phyloP scores from a whole-genome alignment of 1,140 invertebrate species.

The Drosophila ogumai region DNA sequence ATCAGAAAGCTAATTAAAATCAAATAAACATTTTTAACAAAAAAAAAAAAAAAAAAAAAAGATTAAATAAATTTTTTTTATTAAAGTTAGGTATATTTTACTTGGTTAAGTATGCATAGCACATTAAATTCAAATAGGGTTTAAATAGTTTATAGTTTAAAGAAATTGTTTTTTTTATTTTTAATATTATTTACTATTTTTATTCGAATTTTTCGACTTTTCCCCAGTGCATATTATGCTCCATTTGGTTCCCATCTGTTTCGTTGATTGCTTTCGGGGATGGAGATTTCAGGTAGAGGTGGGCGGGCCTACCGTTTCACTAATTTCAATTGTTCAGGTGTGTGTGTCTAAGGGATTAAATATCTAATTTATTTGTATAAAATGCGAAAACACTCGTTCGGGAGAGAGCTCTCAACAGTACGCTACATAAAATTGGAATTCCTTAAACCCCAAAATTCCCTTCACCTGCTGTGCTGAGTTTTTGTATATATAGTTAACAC shows the following conservation, averaged over 20 bases:
- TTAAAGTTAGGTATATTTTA: not conserved
- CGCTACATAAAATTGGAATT: slow-evolving; percentile 40
- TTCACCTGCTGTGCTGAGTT: slow-evolving; percentile 38
- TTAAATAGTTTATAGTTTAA: not conserved
- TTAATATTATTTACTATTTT: too few species aligned
- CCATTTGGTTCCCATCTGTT: slow-evolving; percentile 47
- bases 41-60: too few species aligned
- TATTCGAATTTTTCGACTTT: slow-evolving; percentile 4
- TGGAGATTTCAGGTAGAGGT: not conserved
- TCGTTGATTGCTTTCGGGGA: slow-evolving; percentile 44
- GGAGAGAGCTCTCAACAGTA: slow-evolving; percentile 13
- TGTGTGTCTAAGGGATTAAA: slow-evolving; percentile 42
- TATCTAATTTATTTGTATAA: slow-evolving; percentile 47
- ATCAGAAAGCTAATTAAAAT: too few species aligned
- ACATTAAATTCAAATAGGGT: too few species aligned
- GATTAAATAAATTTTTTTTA: too few species aligned
- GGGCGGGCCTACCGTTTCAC: slow-evolving; percentile 17
- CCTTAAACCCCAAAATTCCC: slow-evolving; percentile 30
- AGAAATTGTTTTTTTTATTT: not conserved
- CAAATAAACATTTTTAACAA: too few species aligned
- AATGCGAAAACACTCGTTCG: slow-evolving; percentile 27
- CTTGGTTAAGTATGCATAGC: too few species aligned
- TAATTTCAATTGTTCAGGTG: slow-evolving; percentile 54
- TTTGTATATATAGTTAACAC: slow-evolving; percentile 39
- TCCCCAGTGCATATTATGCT: slow-evolving; percentile 35